A percentile compares a stretch with the other conserved stretches of the same genome.
Conservation (phyloP, 2,888 invertebrate genomes). For the Helleia helle region DNA sequence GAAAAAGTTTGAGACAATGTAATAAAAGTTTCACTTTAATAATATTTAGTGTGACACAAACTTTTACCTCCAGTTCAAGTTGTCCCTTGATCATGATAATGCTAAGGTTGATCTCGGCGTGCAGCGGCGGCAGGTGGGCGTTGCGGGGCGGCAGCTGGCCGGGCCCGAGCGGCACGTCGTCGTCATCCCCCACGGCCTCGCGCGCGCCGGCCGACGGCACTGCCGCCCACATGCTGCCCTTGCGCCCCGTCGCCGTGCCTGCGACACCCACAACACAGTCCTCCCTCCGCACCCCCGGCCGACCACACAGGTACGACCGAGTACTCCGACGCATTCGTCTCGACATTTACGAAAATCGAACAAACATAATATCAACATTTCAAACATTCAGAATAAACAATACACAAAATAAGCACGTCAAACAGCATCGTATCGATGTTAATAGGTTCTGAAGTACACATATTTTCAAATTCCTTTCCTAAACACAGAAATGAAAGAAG, state of each 20-base stretch:
- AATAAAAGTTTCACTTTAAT: too few relatives aligned
- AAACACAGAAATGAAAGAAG: constrained; percentile 70
- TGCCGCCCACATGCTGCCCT: constrained; percentile 73
- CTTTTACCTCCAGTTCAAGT: constrained; percentile 90
- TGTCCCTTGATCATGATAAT: constrained; percentile 93
- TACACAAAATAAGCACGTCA: constrained; percentile 71
- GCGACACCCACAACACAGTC: constrained; percentile 33
- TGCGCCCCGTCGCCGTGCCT: constrained; percentile 71
- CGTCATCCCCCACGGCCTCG: constrained; percentile 49
- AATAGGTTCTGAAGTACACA: constrained; percentile 51
- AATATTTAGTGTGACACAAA: too few relatives aligned
- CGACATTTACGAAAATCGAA: constrained; percentile 19
- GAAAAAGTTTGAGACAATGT: too few relatives aligned
- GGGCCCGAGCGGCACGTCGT: constrained; percentile 79
- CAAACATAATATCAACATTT: constrained; percentile 48
- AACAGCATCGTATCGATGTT: constrained; percentile 70
- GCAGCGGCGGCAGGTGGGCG: constrained; percentile 78
- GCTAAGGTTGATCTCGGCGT: constrained; percentile 90
- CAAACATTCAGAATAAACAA: constrained; percentile 65
- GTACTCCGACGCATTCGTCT: constrained; percentile 14
- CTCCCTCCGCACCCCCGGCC: constrained; percentile 28
- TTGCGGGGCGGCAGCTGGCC: constrained; percentile 88
- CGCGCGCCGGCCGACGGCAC: constrained; percentile 61
- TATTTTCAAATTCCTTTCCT: constrained; percentile 50
- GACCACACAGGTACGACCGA: constrained; percentile 8